Percentiles rank a stretch among this genome's conserved stretches.
These are phyloP conservation scores for Eulemur mongoz DNA, from an alignment of 2,797 vertebrate species.

Conservation along the genomic window DNA sequence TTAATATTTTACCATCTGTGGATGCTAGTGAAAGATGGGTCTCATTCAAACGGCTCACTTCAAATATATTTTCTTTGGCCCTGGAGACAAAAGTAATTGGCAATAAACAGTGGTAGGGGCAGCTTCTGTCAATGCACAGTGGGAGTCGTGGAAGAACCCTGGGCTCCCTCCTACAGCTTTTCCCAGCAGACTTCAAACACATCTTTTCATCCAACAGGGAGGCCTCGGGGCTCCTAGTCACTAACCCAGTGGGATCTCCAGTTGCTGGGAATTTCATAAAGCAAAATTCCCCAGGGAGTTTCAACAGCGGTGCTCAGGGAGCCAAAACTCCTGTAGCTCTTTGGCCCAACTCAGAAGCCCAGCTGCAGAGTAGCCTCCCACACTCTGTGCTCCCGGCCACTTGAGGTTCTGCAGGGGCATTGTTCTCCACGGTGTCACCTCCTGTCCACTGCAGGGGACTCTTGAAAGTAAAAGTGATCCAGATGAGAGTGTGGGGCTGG, in stretches of 20 bases:
- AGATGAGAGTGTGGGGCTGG: too few relatives aligned
- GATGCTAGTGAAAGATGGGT: constrained; percentile 18
- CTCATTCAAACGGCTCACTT: constrained; percentile 40
- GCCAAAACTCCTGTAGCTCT: constrained; percentile 70
- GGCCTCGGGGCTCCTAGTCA: constrained; percentile 37
- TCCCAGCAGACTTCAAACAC: constrained; percentile 56
- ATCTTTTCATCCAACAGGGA: background rate
- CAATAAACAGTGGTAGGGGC: background rate
- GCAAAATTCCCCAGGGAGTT: constrained; percentile 78
- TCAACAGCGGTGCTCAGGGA: constrained; percentile 70
- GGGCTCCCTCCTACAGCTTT: constrained; percentile 12
- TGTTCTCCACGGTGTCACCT: background rate
- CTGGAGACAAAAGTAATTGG: constrained; percentile 22
- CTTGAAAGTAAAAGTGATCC: background rate
- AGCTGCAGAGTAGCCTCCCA: constrained; percentile 47
- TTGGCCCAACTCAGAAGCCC: constrained; percentile 61
- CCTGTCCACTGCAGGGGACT: background rate
- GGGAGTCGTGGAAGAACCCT: background rate
- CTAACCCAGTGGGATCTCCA: constrained; percentile 24
- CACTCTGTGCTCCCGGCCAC: background rate
- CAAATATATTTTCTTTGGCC: constrained; percentile 65
- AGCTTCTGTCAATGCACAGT: background rate
- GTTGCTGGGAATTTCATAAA: constrained; percentile 74
- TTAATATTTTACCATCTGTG: constrained; percentile 46
- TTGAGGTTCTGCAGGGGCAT: background rate